These are phyloP conservation scores for human DNA, from an alignment of 2,113 vertebrate species.

Conservation along the genomic window DNA sequence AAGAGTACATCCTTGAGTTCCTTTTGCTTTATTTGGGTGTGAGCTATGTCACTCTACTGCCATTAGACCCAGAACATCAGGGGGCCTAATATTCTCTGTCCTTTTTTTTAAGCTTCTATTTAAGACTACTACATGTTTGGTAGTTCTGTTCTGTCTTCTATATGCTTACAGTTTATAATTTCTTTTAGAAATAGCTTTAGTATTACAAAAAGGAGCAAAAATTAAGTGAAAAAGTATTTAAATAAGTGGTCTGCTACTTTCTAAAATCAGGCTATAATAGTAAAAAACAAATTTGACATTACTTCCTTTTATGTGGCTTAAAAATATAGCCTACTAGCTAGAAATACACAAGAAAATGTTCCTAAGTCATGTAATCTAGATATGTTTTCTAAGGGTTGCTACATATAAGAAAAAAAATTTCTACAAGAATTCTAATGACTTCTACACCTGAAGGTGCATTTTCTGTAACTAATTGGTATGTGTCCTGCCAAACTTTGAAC, in stretches of 20 bases:
- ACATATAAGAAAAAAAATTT: neutral
- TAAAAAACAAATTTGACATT: neutral
- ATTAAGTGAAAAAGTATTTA: neutral
- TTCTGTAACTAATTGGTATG: constrained; percentile 40
- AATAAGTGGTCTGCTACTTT: constrained; percentile 33
- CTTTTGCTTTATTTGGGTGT: no score
- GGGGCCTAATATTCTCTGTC: neutral
- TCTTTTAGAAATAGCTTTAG: neutral
- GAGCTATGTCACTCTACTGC: no score
- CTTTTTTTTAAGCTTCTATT: neutral
- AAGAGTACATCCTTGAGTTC: no score
- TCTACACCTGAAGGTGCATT: constrained; percentile 1
- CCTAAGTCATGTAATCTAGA: neutral
- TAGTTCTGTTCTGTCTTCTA: neutral
- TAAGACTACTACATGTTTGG: neutral
- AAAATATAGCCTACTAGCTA: neutral
- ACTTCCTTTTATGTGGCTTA: constrained; percentile 16
- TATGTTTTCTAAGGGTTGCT: constrained; percentile 16
- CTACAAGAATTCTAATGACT: neutral
- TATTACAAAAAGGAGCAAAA: neutral
- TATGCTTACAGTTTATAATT: neutral
- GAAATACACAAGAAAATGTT: neutral
- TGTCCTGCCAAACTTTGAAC: neutral
- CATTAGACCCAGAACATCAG: no score
- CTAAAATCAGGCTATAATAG: constrained; percentile 8